These are phyloP conservation scores for Cyanoderma ruficeps DNA, from an alignment of 2,113 vertebrate species.

Conservation along the genomic window DNA sequence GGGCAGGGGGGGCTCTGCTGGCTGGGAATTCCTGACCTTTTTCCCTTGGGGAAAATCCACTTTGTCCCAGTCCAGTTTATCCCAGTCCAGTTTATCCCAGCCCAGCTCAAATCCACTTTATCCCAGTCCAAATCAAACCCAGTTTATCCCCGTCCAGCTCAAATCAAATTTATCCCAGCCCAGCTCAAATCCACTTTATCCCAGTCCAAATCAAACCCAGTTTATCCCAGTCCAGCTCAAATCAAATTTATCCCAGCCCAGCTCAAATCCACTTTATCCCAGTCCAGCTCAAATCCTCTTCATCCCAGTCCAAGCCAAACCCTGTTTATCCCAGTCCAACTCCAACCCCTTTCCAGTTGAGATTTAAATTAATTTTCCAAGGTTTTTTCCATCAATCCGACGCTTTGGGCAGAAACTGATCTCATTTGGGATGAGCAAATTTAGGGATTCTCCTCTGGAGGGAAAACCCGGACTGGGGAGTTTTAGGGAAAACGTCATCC, in stretches of 20 bases:
- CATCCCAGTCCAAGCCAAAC: not conserved
- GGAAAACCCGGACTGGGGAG: not conserved
- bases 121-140: not conserved
- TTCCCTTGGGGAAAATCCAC: not conserved
- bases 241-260: not conserved
- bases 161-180: not conserved
- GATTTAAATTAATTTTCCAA: accelerated
- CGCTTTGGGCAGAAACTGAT: accelerated
- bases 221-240: not conserved
- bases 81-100: not conserved
- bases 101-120: too few species aligned
- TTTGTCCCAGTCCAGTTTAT: not conserved
- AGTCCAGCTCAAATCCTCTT: not conserved
- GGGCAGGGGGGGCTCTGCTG: not conserved
- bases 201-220: not conserved
- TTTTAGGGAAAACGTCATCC: not conserved
- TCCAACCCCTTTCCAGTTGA: accelerated
- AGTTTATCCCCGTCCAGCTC: not conserved
- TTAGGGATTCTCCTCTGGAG: not conserved
- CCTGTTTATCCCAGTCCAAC: not conserved
- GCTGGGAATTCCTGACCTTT: not conserved
- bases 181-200: not conserved
- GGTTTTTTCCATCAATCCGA: accelerated
- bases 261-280: not conserved
- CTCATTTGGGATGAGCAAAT: not conserved